Percentiles rank a stretch among this genome's conserved stretches.
These are phyloP conservation scores for Stomorhina lunata DNA, from an alignment of 2,888 invertebrate genomes.

Conservation along the genomic window DNA sequence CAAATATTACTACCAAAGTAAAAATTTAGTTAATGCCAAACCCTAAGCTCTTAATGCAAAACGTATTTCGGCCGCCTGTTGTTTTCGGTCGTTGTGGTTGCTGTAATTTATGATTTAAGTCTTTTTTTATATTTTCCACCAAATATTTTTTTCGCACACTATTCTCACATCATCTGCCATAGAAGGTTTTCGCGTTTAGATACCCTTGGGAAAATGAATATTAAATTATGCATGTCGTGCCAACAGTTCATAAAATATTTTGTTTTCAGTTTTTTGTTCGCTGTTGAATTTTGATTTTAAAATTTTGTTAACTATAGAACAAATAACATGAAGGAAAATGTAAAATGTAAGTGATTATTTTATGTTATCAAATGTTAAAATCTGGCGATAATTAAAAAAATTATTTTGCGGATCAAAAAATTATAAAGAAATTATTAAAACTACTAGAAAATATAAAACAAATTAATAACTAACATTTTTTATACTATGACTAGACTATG, in stretches of 20 bases:
- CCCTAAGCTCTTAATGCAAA: neutral
- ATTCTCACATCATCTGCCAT: neutral
- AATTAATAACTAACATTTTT: too few relatives aligned
- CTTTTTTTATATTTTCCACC: neutral
- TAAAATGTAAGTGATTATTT: neutral
- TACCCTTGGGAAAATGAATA: neutral
- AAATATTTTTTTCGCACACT: neutral
- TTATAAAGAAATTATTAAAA: too few relatives aligned
- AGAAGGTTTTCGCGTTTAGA: neutral
- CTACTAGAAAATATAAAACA: too few relatives aligned
- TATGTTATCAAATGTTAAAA: neutral
- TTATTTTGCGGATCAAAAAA: too few relatives aligned
- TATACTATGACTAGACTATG: too few relatives aligned
- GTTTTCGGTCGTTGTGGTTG: neutral
- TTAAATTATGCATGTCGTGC: slow-evolving; percentile 3
- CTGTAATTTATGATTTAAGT: neutral
- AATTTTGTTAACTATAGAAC: neutral
- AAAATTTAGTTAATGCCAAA: neutral
- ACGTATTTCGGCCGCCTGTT: neutral
- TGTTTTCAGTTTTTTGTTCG: neutral
- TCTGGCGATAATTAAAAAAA: neutral
- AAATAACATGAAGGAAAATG: neutral
- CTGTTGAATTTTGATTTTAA: neutral
- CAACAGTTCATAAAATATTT: slow-evolving; percentile 24
- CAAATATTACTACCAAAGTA: too few relatives aligned